Base-by-base conservation (phyloP, 1,140 invertebrate genomes). In the Aphelenchoides besseyi region DNA sequence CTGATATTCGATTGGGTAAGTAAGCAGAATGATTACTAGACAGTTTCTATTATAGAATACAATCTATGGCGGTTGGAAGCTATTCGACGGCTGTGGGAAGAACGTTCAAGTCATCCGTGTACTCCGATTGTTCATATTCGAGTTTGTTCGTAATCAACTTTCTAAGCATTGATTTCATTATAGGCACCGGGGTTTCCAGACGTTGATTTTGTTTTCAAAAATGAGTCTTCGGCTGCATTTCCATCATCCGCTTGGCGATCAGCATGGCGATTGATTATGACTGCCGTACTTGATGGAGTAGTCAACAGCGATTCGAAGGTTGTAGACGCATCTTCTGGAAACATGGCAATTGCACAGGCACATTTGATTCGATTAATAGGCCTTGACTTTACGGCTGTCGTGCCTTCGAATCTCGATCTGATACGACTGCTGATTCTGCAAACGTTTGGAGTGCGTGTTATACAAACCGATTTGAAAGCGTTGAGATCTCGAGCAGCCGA, bases 121-220 rank as follows among this genome's bases (percentile, higher is more conserved):
- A 59, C 55, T 59, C 55, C 55, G 55, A 5, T 59, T 8, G 23
- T 59, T 33, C 55, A 59, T 33, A 8, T 59, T 5, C 5, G 5
- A 29, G 55, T 59, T 8, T 8, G 55, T 18, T 8, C 55, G 5
- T 8, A 28, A 28, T 5, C 23, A 8, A 18, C 18, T 59, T 59
- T 33, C 5, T 8, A 5, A 28, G 16, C 5, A 33, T 8, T 8
- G 55, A 59, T 59, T 23, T 33, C 12, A 8, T 59, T 23, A 8
- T 33, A 59, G 55, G 5, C 55, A 23, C 55, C 55, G 26, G 55
- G 55, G 5, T 59, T 59, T 5, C 5, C 5, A 59, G 18, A 59
- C 55, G 55, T 59, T 12, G 62, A 64, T 35, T 64, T 64, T 3
- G 29, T 64, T n/a, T 35, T 64, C 26, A 64, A 64, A 48, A 35